phyloP scores from a whole-genome alignment of 2,113 vertebrate species.

The Danio rerio region DNA sequence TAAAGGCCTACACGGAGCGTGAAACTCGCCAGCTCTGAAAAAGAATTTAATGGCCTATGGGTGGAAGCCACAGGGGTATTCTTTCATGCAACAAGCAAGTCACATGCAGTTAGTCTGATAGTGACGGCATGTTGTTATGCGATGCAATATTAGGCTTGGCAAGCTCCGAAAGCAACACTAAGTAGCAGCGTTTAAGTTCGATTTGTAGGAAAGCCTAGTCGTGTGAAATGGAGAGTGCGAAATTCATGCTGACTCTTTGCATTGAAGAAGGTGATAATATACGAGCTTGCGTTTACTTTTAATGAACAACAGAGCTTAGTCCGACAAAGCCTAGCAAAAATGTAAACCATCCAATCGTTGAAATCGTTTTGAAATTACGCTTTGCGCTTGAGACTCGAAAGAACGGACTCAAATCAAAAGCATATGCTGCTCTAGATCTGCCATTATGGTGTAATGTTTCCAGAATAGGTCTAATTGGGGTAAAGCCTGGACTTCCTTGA shows the following conservation, averaged over 20 bases:
- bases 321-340: background rate
- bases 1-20: background rate
- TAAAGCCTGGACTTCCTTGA: conserved; percentile 34
- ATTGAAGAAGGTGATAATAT: conserved; percentile 27
- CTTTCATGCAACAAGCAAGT: conserved; percentile 20
- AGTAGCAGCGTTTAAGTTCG: conserved; percentile 8
- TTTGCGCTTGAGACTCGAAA: background rate
- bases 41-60: background rate
- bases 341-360: conserved; percentile 30
- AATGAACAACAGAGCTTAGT: conserved; percentile 30
- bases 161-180: conserved; percentile 21
- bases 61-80: conserved; percentile 17
- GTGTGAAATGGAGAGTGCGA: background rate
- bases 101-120: conserved; percentile 1
- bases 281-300: background rate
- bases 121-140: background rate
- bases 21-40: background rate
- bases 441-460: conserved; percentile 22
- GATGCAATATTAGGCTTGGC: conserved; percentile 9
- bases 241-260: conserved; percentile 1
- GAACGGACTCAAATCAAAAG: conserved; percentile 13
- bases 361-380: conserved; percentile 25
- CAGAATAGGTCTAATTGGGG: conserved; percentile 18
- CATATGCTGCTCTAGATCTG: conserved; percentile 31
- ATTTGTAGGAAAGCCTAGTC: conserved; percentile 29